Conservation (phyloP, 2,113 vertebrate genomes). For the Oryzias melastigma region DNA sequence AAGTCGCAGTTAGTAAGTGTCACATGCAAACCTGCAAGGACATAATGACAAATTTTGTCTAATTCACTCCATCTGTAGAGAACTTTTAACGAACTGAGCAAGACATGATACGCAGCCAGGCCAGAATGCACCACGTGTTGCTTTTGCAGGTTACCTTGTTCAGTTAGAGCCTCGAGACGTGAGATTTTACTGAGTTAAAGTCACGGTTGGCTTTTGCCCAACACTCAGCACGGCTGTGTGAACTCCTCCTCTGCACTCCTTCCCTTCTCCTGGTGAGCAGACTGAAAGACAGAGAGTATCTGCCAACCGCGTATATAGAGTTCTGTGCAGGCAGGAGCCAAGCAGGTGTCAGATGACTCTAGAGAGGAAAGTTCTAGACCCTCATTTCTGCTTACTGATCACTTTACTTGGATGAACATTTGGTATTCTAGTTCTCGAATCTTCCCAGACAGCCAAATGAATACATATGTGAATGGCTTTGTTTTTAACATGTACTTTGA, state of each 20-base stretch:
- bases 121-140: conserved; percentile 26
- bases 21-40: conserved; percentile 43
- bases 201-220: conserved; percentile 23
- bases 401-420: conserved; percentile 25
- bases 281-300: conserved; percentile 60
- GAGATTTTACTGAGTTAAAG: conserved; percentile 53
- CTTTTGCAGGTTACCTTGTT: conserved; percentile 71
- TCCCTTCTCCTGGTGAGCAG: conserved; percentile 44
- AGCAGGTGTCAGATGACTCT: conserved; percentile 72
- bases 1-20: conserved; percentile 17
- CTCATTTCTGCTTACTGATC: conserved; percentile 27
- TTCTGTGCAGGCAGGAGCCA: conserved; percentile 47
- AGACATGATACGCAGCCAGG: conserved; percentile 50
- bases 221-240: conserved; percentile 29
- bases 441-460: neutral
- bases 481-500: too few relatives aligned
- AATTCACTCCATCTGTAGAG: too few relatives aligned
- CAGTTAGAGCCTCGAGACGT: conserved; percentile 52
- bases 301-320: conserved; percentile 62
- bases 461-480: neutral
- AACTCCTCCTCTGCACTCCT: conserved; percentile 46
- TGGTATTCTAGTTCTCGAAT: conserved; percentile 1
- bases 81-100: conserved; percentile 47
- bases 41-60: too few relatives aligned
- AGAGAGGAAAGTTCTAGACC: conserved; percentile 73